Evolutionary conservation across 2,888 invertebrate genomes (phyloP).

Genomic region (Phymatocera aterrima): DNA sequence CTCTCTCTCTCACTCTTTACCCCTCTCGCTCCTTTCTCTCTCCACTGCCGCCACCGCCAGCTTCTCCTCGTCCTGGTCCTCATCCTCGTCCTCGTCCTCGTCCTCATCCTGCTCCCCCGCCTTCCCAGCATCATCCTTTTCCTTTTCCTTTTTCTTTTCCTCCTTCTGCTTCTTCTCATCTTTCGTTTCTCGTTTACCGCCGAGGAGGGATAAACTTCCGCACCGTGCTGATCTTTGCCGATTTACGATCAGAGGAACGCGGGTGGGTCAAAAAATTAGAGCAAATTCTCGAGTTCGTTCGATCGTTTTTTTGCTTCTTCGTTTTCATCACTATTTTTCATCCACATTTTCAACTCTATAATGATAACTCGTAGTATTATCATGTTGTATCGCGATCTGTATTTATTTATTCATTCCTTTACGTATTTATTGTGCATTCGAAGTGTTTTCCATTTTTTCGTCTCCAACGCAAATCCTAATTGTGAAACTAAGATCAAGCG

Average conservation of each 20-base stretch:
- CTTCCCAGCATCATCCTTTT: slow-evolving; percentile 49
- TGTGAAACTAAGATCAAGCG: background rate
- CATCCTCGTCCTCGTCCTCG: slow-evolving; percentile 47
- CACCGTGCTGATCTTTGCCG: slow-evolving; percentile 1
- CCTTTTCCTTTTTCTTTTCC: slow-evolving; percentile 43
- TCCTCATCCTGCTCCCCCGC: slow-evolving; percentile 46
- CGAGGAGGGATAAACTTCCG: slow-evolving; percentile 1
- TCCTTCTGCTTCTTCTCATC: slow-evolving; percentile 49
- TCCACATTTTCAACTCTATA: background rate
- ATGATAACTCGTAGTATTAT: too few species aligned
- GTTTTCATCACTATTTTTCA: background rate
- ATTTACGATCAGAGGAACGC: background rate
- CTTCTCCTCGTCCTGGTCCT: slow-evolving; percentile 53
- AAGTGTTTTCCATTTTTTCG: background rate
- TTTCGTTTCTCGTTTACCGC: too few species aligned
- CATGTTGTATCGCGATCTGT: too few species aligned
- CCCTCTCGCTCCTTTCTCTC: background rate
- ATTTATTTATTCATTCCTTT: background rate
- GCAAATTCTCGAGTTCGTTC: background rate
- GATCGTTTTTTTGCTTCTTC: background rate
- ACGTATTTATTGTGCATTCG: background rate
- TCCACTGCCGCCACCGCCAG: slow-evolving; percentile 35
- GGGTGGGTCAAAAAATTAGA: background rate
- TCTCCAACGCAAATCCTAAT: background rate
- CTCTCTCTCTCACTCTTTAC: slow-evolving; percentile 47